Base-by-base conservation (phyloP, 2,113 vertebrate species). In the Lophura nycthemera region DNA sequence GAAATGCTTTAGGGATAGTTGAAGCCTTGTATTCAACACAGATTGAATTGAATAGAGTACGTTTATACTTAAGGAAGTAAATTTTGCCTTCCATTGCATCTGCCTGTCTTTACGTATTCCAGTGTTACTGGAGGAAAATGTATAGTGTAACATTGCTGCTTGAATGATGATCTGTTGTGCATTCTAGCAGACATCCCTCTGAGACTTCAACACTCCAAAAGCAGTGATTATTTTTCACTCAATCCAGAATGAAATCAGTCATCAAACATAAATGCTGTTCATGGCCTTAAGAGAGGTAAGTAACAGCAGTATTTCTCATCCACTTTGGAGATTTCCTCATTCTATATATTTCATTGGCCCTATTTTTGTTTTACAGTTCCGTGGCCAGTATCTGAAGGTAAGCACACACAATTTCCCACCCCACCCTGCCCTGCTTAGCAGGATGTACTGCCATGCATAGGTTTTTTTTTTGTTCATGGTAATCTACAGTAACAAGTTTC, bases 401-500 rank as follows among this genome's bases (percentile, higher is more conserved):
- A 87, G 45, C 11, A 56, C 82, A 45, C 0, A 1, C 71, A 42
- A 78, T 82, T 65, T 77, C 67, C 40, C 47, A 30, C 29, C 54
- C 54, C 10, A 6, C 54, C 25, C 36, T 83, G 32, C 38, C 90
- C 81, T 88, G 29, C 81, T 88, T 74, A 77, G 17, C 43, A 90
- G 64, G 30, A 67, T 91, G 78, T 30, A 54, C 27, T 30, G 27
- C 27, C 52, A 54, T 29, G 15, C 52, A 25, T 50, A 25, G 14
- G 52, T 0, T 91, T 36, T 95, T 93, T 92, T 0, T 90, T 93
- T 92, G 85, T 86, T 93, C 0, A 2, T 50, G 82, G 74, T 56
- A 83, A 93, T 72, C 36, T 87, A 79, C 71, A 69, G 76, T 73
- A 88, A 88, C 52, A 81, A 71, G 73, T 90, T 66, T 76, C 38